Conservation (phyloP, 2,888 invertebrate genomes). For the Crossocerus cetratus region DNA sequence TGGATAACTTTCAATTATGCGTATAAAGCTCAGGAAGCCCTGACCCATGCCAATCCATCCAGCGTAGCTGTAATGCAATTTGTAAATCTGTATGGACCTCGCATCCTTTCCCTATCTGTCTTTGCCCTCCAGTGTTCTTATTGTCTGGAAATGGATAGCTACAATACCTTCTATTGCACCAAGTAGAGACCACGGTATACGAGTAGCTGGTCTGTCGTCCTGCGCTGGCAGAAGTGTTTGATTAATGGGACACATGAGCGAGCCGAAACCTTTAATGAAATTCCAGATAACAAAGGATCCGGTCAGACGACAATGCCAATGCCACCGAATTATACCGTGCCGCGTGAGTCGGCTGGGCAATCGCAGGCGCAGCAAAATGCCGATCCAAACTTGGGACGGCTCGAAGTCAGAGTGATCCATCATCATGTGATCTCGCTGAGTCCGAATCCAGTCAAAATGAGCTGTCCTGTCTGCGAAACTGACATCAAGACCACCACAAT, state of each 20-base stretch:
- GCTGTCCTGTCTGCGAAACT: slow-evolving; percentile 76
- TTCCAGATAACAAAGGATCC: slow-evolving; percentile 56
- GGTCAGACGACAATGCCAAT: slow-evolving; percentile 54
- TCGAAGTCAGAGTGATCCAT: slow-evolving; percentile 67
- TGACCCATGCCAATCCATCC: too few species aligned
- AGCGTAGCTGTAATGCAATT: too few species aligned
- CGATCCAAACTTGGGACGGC: slow-evolving; percentile 43
- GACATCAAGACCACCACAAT: slow-evolving; percentile 77
- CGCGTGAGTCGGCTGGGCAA: slow-evolving; percentile 38
- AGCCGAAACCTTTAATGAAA: not conserved
- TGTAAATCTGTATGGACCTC: too few species aligned
- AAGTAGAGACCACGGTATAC: too few species aligned
- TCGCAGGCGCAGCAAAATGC: slow-evolving; percentile 28
- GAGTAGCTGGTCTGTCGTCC: too few species aligned
- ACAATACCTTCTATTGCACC: too few species aligned
- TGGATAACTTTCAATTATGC: too few species aligned
- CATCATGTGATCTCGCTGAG: slow-evolving; percentile 66
- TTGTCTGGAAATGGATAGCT: too few species aligned
- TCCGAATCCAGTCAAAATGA: slow-evolving; percentile 73
- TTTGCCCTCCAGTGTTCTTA: too few species aligned
- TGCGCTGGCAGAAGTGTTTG: not conserved
- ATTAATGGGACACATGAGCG: not conserved
- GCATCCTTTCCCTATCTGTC: too few species aligned
- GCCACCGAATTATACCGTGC: slow-evolving; percentile 39
- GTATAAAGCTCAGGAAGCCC: too few species aligned